Evolutionary conservation across 92 coral and sea anemone species (phyloP), one percentile per base, ranked within the genome.

Genomic region (Actinernus sp.): DNA sequence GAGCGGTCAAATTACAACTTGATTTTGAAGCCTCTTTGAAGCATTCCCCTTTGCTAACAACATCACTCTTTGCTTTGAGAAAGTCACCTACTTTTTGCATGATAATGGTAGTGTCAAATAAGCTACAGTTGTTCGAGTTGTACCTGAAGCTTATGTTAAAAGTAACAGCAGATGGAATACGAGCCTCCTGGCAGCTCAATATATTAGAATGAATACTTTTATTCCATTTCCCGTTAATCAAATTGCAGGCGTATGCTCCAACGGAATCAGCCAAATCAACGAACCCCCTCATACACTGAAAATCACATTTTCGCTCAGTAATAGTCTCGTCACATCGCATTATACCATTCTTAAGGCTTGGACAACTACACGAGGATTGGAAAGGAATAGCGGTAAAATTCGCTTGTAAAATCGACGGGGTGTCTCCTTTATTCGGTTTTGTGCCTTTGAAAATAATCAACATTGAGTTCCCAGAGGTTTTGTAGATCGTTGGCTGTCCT

Each of bases 331-430:
- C 49, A 30, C 93, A 88, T 31, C 51, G 61, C 36, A 70, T 19
- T 37, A 16, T 11, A 54, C 93, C 86, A 40, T 88, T 88, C 47
- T 6, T 52, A 37, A 88, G 78, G 3, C 68, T 67, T 21, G 73
- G 60, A 51, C 93, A 88, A 13, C 5, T 30, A 58, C 93, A 88
- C 78, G 72, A 72, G 80, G 74, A 44, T 24, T 58, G 78, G 26
- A 69, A 64, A 14, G 76, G 71, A 4, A 68, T n/a, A 2, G 78
- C 12, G 12, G 70, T 12, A 17, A 45, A 45, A 45, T 18, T 45
- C 10, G 52, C 52, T 8, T 45, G 22, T 8, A 45, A 4, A 9
- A 9, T 23, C 22, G 18, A 62, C 45, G 75, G 54, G 2, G 67
- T 8, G 10, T 59, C 79, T n/a, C 34, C 51, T 22, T 46, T 56